These are phyloP conservation scores for Euphydryas editha DNA, from an alignment of 2,888 invertebrate species.

Conservation along the genomic window DNA sequence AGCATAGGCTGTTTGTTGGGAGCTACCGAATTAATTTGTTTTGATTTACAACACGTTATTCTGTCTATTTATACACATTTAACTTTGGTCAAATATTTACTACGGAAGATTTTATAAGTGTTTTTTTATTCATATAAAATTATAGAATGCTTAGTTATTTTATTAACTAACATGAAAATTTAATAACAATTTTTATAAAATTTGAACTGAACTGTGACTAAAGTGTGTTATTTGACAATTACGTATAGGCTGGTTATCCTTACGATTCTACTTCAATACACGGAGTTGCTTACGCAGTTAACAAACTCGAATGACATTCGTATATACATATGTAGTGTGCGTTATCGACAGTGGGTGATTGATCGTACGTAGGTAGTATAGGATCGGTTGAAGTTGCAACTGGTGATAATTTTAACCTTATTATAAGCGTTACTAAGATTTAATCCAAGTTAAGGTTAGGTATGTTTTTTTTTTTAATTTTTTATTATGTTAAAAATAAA, in stretches of 20 bases:
- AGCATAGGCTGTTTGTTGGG: slow-evolving; percentile 28
- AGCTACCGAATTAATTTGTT: background rate
- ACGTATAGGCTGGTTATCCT: too few relatives aligned
- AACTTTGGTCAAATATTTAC: background rate
- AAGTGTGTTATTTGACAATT: too few relatives aligned
- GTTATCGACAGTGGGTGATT: background rate
- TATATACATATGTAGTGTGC: background rate
- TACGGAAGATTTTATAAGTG: background rate
- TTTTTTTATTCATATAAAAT: background rate
- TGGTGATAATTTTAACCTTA: background rate
- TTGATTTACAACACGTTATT: background rate
- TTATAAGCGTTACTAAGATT: background rate
- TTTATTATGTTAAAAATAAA: too few relatives aligned
- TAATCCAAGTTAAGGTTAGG: too few relatives aligned
- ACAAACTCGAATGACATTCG: background rate
- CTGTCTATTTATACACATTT: background rate
- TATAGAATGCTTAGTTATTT: too few relatives aligned
- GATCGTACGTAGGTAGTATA: background rate
- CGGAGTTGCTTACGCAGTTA: background rate
- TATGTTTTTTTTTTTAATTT: too few relatives aligned
- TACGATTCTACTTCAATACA: too few relatives aligned
- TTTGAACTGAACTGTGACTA: too few relatives aligned
- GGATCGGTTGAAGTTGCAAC: background rate
- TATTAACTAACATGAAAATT: too few relatives aligned
- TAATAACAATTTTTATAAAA: too few relatives aligned